Base-by-base conservation (phyloP, 2,113 vertebrate genomes). In the Polypterus senegalus region DNA sequence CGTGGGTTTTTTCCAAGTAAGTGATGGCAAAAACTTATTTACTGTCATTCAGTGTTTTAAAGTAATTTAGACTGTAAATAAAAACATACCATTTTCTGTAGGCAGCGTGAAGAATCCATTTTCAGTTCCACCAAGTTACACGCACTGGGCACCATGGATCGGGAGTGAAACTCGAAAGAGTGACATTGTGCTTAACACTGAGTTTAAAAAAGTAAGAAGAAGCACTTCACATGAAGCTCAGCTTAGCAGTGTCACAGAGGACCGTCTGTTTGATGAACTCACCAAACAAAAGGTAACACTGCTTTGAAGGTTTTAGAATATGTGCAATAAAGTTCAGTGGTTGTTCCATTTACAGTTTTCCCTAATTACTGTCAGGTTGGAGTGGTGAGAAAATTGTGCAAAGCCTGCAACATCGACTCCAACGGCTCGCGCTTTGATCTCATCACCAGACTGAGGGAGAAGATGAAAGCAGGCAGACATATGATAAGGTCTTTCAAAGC, bases 1-100 rank as follows among this genome's bases (percentile, higher is more conserved):
- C n/a, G 58, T 46, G 62, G 66, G 44, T 68, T 68, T 44, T 44
- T 68, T 46, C 53, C 48, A n/a, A 68, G 66, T 68, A 55, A 68
- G 62, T 64, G 5, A 46, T 27, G 27, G 27, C 27, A 27, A 27
- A 27, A 27, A 27, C 27, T 27, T 27, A 27, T 27, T 27, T 27
- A 27, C 27, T 27, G 27, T 27, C 27, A 27, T 27, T 27, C 27
- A 27, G 27, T 27, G 27, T 27, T 27, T 27, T 27, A 27, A 27
- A 27, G 27, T 27, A 27, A 27, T 27, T 27, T 27, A 27, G 27
- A 27, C 27, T 27, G 27, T 27, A 27, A 27, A 27, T 27, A 27
- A 27, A 27, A 27, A 27, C 27, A 27, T 27, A 27, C 27, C 27
- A 27, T 27, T 27, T 27, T 27, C 27, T 27, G 27, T 27, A 27